A percentile compares a stretch with the other conserved stretches of the same genome.
These are phyloP conservation scores for Arbacia lixula DNA, from an alignment of 53 echinoderm and acorn worm species.

Conservation along the genomic window DNA sequence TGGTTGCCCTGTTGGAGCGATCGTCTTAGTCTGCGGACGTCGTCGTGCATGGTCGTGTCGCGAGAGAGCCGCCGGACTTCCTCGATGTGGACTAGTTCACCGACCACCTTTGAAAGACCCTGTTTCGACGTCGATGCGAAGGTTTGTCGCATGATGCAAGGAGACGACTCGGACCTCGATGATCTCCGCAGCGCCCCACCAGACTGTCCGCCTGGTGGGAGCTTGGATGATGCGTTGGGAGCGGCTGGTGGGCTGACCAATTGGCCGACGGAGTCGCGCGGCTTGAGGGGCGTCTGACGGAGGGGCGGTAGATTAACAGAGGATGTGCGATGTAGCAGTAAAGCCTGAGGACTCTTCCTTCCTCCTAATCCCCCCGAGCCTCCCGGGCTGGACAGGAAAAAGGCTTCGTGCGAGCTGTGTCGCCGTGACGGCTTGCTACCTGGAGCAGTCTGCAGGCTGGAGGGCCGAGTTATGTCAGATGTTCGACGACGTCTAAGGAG, in stretches of 20 bases:
- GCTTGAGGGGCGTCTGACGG: not conserved
- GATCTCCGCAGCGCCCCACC: conserved; percentile 1
- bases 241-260: conserved; percentile 2
- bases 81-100: conserved; percentile 49
- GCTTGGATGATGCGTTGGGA: not conserved
- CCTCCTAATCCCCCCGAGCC: not conserved
- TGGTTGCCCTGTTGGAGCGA: conserved; percentile 2
- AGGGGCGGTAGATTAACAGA: conserved; percentile 42
- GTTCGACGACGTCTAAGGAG: not conserved
- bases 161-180: conserved; percentile 11
- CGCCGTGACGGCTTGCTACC: not conserved
- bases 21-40: conserved; percentile 10
- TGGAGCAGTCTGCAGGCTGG: not conserved
- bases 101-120: conserved; percentile 27
- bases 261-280: not conserved
- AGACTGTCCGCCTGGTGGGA: not conserved
- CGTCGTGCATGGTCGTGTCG: conserved; percentile 17
- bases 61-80: conserved; percentile 28
- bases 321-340: conserved; percentile 21
- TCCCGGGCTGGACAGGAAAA: not conserved
- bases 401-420: conserved; percentile 26
- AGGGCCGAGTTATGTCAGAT: conserved; percentile 20
- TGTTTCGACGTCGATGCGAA: conserved; percentile 19
- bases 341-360: not conserved
- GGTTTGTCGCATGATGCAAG: conserved; percentile 38